Percentiles rank a stretch among this genome's conserved stretches.
Conservation (phyloP, 2,113 vertebrate species). For the Mola mola region DNA sequence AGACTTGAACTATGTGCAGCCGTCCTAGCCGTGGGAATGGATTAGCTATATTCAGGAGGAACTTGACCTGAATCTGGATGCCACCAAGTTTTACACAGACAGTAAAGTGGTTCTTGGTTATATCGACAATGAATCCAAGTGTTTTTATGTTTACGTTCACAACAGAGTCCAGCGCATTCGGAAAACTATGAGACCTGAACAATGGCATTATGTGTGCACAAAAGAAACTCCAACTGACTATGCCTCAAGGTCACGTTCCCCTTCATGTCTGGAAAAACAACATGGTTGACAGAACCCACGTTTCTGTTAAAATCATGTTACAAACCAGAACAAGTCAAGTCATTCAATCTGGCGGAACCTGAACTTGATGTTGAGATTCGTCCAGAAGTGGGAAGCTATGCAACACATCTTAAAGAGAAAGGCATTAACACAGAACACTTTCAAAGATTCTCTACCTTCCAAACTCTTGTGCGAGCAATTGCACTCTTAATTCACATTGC, state of each 20-base stretch:
- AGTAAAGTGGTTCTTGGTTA: slow-evolving; percentile 1
- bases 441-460: not conserved
- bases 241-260: not conserved
- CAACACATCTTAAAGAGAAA: not conserved
- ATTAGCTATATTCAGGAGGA: too few species aligned
- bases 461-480: not conserved
- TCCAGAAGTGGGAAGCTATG: not conserved
- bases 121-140: not conserved
- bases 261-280: not conserved
- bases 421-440: not conserved
- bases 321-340: not conserved
- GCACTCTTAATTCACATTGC: not conserved
- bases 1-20: too few species aligned
- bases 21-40: too few species aligned
- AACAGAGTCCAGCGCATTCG: not conserved
- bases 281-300: slow-evolving; percentile 3
- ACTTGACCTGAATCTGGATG: not conserved
- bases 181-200: not conserved
- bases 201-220: slow-evolving; percentile 15
- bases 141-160: not conserved
- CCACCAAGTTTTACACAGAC: not conserved
- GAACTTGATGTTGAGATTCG: not conserved
- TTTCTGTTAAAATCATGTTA: not conserved
- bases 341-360: not conserved
- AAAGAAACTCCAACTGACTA: slow-evolving; percentile 8